Base-by-base conservation (phyloP, 1,140 invertebrate genomes). In the Globodera rostochiensis region DNA sequence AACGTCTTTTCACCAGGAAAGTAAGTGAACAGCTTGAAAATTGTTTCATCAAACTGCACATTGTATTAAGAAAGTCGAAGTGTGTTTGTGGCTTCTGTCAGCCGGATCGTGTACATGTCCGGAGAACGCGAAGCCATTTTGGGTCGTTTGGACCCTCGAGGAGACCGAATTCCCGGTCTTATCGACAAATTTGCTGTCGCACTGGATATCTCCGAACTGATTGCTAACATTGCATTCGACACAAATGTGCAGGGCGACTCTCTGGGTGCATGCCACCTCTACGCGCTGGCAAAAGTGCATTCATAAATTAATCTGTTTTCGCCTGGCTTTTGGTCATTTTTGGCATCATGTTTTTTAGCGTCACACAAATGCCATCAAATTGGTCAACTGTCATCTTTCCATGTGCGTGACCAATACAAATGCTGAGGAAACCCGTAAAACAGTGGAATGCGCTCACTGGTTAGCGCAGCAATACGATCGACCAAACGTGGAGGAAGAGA, bases 51-150 rank as follows among this genome's bases (percentile, higher is more conserved):
- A 9, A 36, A 25, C 19, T 25, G 49, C 19, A 36, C 25, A 36
- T 36, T 50, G 8, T 49, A 53, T 86, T 76, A 50, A 88, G 78
- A 81, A 49, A 21, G 57, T 85, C 57, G 60, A 19, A 88, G 85
- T 71, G 76, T 89, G 4, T 89, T 89, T 74, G 87, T 88, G 49
- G 81, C 86, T 11, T 89, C 87, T 69, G 86, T 89, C 13, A 89
- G 87, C 73, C 84, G 89, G 50, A 57, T 86, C 4, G 84, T 85
- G 6, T 89, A 84, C 77, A 60, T 90, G 21, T 83, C 82, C 36
- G 70, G 70, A 21, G 78, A 89, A 5, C 67, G 15, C 4, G 87
- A 88, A 53, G 45, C 47, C 4, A 88, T 88, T 64, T 74, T 88
- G 8, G 87, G 87, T 57, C 70, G 70, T 8, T 70, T 87, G 66